A percentile compares a stretch with the other conserved stretches of the same genome.
Evolutionary conservation across 1,140 invertebrate genomes (phyloP).

Genomic region (Formica exsecta): DNA sequence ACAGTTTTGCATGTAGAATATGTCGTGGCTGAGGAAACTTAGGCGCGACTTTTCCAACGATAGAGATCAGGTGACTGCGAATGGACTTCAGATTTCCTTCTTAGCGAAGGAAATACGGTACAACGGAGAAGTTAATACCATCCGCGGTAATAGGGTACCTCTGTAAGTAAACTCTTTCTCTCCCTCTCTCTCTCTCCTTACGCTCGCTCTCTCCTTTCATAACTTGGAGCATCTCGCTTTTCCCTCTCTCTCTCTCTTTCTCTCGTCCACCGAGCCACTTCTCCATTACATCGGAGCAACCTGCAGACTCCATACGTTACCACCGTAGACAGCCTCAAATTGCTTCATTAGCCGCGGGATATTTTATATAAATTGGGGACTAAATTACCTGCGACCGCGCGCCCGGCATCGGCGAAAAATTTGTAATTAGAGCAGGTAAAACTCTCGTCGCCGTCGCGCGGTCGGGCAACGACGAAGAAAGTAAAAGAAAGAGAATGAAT

Average conservation of each 20-base stretch:
- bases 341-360: conserved; percentile 86
- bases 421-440: conserved; percentile 83
- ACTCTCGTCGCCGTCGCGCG: conserved; percentile 57
- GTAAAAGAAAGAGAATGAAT: conserved; percentile 5
- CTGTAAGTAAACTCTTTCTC: conserved; percentile 73
- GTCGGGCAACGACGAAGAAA: conserved; percentile 13
- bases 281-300: conserved; percentile 79
- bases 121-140: conserved; percentile 70
- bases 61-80: conserved; percentile 53
- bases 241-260: neutral
- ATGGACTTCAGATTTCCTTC: conserved; percentile 70
- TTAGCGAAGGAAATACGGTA: conserved; percentile 54
- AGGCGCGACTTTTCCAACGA: conserved; percentile 44
- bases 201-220: neutral
- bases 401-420: conserved; percentile 80
- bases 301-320: conserved; percentile 84
- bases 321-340: conserved; percentile 85
- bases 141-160: conserved; percentile 66
- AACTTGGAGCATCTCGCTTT: neutral
- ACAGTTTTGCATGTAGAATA: neutral
- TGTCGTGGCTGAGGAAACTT: neutral
- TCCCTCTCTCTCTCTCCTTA: conserved; percentile 49
- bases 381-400: conserved; percentile 81
- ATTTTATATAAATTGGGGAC: conserved; percentile 86
- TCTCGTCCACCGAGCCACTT: conserved; percentile 63